Conservation (phyloP, 2,888 invertebrate species). For the Masnerella sp. region DNA sequence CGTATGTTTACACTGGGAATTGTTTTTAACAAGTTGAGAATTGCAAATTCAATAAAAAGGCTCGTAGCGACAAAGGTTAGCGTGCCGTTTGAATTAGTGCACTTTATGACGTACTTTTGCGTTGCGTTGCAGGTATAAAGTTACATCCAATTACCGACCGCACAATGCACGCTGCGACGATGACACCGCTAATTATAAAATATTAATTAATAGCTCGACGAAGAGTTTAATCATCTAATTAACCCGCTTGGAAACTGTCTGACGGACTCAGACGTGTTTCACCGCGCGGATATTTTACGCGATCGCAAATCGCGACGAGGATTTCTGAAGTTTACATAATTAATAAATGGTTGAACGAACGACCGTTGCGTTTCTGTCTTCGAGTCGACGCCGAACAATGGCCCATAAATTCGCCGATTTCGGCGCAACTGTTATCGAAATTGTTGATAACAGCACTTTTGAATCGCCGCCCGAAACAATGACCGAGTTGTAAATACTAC, state of each 20-base stretch:
- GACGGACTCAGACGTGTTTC: slow-evolving; percentile 33
- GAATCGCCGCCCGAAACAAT: slow-evolving; percentile 4
- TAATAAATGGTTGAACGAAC: slow-evolving; percentile 29
- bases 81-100: slow-evolving; percentile 29
- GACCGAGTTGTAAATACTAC: not conserved
- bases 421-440: not conserved
- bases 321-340: slow-evolving; percentile 29
- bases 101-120: slow-evolving; percentile 19
- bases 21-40: slow-evolving; percentile 13
- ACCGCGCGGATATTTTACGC: slow-evolving; percentile 20
- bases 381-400: slow-evolving; percentile 1
- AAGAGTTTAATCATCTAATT: slow-evolving; percentile 69
- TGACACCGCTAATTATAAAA: slow-evolving; percentile 68
- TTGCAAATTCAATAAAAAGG: slow-evolving; percentile 13
- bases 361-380: not conserved
- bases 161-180: slow-evolving; percentile 58
- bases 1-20: slow-evolving; percentile 1
- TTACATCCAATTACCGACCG: slow-evolving; percentile 66
- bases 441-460: slow-evolving; percentile 11
- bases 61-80: slow-evolving; percentile 15
- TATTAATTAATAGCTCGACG: slow-evolving; percentile 70
- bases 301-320: slow-evolving; percentile 31
- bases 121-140: slow-evolving; percentile 45
- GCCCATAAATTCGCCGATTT: not conserved
- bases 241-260: slow-evolving; percentile 62